A percentile compares a stretch with the other conserved stretches of the same genome.
phyloP scores from a whole-genome alignment of 2,113 vertebrate species.

The Sorex fumeus region DNA sequence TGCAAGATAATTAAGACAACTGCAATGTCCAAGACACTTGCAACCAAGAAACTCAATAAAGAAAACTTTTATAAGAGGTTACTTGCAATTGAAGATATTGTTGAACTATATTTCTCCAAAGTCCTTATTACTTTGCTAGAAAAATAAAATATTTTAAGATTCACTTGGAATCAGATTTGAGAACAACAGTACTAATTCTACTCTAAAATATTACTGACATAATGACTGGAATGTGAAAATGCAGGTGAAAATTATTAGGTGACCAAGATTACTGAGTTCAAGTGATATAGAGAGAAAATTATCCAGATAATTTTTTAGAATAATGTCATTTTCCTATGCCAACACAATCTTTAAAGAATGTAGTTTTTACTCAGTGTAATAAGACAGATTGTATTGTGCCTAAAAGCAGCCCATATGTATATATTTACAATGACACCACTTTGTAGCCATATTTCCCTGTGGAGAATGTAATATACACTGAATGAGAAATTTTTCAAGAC shows the following conservation, averaged over 20 bases:
- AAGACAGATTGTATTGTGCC: slow-evolving; percentile 49
- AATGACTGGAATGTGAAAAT: slow-evolving; percentile 47
- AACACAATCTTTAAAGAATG: slow-evolving; percentile 36
- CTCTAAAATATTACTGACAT: slow-evolving; percentile 19
- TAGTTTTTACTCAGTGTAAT: slow-evolving; percentile 22
- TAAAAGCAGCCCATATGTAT: slow-evolving; percentile 41
- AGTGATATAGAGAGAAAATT: slow-evolving; percentile 37
- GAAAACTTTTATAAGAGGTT: slow-evolving; percentile 5
- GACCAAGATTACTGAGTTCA: slow-evolving; percentile 24
- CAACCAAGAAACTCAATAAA: slow-evolving; percentile 32
- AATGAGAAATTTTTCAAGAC: slow-evolving; percentile 53
- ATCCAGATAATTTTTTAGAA: slow-evolving; percentile 41
- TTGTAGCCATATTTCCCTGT: neutral
- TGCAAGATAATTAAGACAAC: slow-evolving; percentile 39
- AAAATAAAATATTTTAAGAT: slow-evolving; percentile 56
- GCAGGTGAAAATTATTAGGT: slow-evolving; percentile 63
- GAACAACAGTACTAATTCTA: neutral
- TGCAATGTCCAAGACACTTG: neutral
- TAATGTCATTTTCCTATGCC: slow-evolving; percentile 45
- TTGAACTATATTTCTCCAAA: slow-evolving; percentile 55
- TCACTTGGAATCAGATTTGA: neutral
- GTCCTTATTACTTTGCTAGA: slow-evolving; percentile 43
- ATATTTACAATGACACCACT: slow-evolving; percentile 13
- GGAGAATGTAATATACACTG: slow-evolving; percentile 19
- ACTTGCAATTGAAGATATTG: slow-evolving; percentile 30